A percentile compares a stretch with the other conserved stretches of the same genome.
Evolutionary conservation across 2,888 invertebrate genomes (phyloP).

Genomic region (Eristalis pertinax): DNA sequence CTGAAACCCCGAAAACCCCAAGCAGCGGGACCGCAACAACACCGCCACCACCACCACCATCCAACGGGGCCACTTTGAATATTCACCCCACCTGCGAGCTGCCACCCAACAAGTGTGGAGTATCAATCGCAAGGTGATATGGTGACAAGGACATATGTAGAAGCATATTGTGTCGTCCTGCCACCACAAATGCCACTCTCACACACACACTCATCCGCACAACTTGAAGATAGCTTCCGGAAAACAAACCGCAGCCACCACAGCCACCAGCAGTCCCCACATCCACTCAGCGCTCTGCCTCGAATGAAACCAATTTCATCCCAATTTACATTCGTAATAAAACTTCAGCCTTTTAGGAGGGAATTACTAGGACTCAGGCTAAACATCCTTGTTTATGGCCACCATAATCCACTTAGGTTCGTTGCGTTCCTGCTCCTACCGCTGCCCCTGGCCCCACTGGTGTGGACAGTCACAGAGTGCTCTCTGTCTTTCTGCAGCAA

Average conservation of each 20-base stretch:
- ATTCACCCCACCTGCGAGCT: not conserved
- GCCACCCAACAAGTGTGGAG: constrained; percentile 30
- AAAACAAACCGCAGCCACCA: constrained; percentile 44
- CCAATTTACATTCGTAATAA: constrained; percentile 71
- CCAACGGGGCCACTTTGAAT: not conserved
- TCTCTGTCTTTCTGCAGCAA: constrained; percentile 1
- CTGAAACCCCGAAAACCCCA: constrained; percentile 50
- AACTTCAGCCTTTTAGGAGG: constrained; percentile 64
- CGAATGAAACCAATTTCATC: constrained; percentile 67
- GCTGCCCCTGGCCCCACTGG: constrained; percentile 21
- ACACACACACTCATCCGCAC: constrained; percentile 4
- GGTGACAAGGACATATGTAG: constrained; percentile 56
- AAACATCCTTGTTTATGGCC: constrained; percentile 71
- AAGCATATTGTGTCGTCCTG: constrained; percentile 41
- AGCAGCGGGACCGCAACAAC: constrained; percentile 39
- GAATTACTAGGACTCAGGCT: constrained; percentile 50
- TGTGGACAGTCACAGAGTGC: constrained; percentile 5
- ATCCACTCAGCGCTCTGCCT: not conserved
- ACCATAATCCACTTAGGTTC: constrained; percentile 70
- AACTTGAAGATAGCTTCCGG: constrained; percentile 36
- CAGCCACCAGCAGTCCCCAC: not conserved
- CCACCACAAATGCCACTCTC: constrained; percentile 40
- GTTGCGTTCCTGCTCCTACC: constrained; percentile 37
- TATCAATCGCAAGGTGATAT: constrained; percentile 66
- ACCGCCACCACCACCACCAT: not conserved